Percentiles rank a stretch among this genome's conserved stretches.
Evolutionary conservation across 2,888 invertebrate species (phyloP).

Genomic region (Xylocampa areola): DNA sequence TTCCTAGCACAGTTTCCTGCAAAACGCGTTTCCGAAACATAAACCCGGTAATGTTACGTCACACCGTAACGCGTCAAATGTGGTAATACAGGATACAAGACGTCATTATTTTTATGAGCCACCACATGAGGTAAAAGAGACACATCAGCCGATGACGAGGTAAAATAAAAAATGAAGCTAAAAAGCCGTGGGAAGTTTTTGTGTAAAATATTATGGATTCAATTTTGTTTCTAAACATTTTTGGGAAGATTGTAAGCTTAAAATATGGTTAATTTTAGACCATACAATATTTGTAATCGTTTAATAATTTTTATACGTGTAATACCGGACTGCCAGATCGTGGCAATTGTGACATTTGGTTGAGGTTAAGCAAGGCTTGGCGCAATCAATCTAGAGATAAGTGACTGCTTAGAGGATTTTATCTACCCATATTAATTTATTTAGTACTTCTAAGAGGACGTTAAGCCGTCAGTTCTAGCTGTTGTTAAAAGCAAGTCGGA

Average conservation of each 20-base stretch:
- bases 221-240: conserved; percentile 3
- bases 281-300: too few species aligned
- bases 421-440: too few species aligned
- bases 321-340: too few species aligned
- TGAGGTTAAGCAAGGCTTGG: too few species aligned
- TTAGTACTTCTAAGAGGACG: too few species aligned
- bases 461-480: too few species aligned
- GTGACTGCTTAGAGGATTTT: too few species aligned
- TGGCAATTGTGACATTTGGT: too few species aligned
- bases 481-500: too few species aligned
- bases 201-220: conserved; percentile 9
- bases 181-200: conserved; percentile 9
- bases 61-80: conserved; percentile 64
- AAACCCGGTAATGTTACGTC: conserved; percentile 56
- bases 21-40: conserved; percentile 48
- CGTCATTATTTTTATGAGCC: conserved; percentile 70
- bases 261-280: too few species aligned
- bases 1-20: conserved; percentile 1
- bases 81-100: conserved; percentile 58
- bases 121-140: conserved; percentile 51
- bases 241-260: neutral
- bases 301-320: too few species aligned
- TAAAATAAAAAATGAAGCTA: conserved; percentile 53
- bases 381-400: too few species aligned
- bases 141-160: conserved; percentile 54